Evolutionary conservation across 1,140 invertebrate species (phyloP), one percentile per base, ranked within the genome.

Genomic region (Drosophila jambulina): DNA sequence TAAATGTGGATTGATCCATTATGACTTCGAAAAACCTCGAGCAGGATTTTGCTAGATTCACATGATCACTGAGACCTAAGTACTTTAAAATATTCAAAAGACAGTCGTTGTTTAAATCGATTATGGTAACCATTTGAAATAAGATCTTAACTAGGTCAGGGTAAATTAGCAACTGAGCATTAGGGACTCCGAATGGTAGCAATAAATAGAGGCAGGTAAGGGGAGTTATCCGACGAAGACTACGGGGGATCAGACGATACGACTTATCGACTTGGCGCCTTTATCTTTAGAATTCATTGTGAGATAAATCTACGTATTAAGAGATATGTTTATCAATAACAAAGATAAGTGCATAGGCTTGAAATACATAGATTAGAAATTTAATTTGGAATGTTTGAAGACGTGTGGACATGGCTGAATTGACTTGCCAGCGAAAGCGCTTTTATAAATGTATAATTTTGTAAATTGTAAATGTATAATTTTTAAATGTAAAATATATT

Each of bases 31-130:
- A 51, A 46, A 75, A 54, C 25, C 36, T 56, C 1, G 17, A 17
- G 8, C 23, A 56, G 13, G 23, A 27, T n/a, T 56, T 36, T 0
- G 36, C 34, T 5, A 75, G 21, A 49, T 56, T 74, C 0, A 75
- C 10, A 3, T 56, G 49, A 38, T 75, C 68, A 17, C 45, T 38
- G 4, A 75, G 34, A 9, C 29, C 23, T 23, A 75, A 23, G 45
- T 74, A 75, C 9, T 63, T 56, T 10, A 75, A 21, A 17, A 75
- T 56, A 10, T 48, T 36, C 0, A 25, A 23, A 9, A 75, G 17
- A 10, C 69, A 75, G 15, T 75, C 72, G 23, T 56, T 51, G 23
- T 75, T 53, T 53, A 53, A 53, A 34, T 34, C 8, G 3, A 34
- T 15, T 7, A 53, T 53, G 29, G 13, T 15, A 15, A 21, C 1